Conservation (phyloP, 2,888 invertebrate genomes). For the Ametastegia equiseti region DNA sequence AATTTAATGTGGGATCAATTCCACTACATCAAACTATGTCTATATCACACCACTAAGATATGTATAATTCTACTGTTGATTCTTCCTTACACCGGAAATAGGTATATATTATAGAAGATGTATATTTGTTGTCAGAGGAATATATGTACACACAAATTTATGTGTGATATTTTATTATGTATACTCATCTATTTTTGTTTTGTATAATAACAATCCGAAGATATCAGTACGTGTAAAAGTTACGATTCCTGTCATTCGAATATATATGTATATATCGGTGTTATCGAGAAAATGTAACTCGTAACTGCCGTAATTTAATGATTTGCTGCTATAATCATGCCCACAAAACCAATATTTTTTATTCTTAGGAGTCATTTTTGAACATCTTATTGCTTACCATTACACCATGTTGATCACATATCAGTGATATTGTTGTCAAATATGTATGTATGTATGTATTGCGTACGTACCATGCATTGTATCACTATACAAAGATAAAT, state of each 20-base stretch:
- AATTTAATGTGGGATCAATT: not conserved
- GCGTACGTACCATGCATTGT: not conserved
- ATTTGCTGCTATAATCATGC: not conserved
- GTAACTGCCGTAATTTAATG: conserved; percentile 9
- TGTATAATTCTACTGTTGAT: not conserved
- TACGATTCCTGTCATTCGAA: not conserved
- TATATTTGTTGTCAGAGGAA: conserved; percentile 9
- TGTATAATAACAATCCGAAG: not conserved
- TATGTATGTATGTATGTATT: conserved; percentile 10
- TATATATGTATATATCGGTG: too few species aligned
- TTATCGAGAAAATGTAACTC: not conserved
- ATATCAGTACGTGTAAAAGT: not conserved
- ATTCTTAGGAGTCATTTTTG: not conserved
- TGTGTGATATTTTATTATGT: conserved; percentile 1
- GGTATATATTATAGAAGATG: not conserved
- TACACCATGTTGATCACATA: conserved; percentile 35
- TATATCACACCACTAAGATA: not conserved
- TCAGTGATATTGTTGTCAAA: conserved; percentile 44
- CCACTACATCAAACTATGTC: not conserved
- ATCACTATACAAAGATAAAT: conserved; percentile 22
- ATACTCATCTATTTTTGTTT: not conserved
- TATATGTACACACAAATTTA: not conserved
- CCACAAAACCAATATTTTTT: not conserved
- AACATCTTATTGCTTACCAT: conserved; percentile 2
- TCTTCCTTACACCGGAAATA: not conserved